Conservation (phyloP, 2,888 invertebrate genomes). For the Drosophila kambysellisi region DNA sequence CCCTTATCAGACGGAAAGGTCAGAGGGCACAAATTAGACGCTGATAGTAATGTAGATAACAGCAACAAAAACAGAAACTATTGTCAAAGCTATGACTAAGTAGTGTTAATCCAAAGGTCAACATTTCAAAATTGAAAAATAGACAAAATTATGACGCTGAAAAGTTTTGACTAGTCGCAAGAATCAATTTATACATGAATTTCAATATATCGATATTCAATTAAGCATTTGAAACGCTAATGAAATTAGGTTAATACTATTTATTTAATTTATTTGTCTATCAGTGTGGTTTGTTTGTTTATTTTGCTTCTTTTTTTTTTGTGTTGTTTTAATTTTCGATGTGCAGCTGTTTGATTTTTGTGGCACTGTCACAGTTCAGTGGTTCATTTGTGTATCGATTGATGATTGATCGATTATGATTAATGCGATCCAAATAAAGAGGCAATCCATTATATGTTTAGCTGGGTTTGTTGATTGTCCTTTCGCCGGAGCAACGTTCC, state of each 20-base stretch:
- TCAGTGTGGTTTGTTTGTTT: slow-evolving; percentile 3
- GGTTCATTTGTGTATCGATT: slow-evolving; percentile 32
- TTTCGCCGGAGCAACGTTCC: background rate
- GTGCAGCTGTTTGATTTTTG: slow-evolving; percentile 47
- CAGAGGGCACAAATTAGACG: slow-evolving; percentile 47
- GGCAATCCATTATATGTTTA: slow-evolving; percentile 10
- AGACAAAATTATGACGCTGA: background rate
- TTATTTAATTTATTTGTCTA: slow-evolving; percentile 27
- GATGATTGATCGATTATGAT: slow-evolving; percentile 54
- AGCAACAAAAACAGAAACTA: background rate
- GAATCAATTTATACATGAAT: background rate
- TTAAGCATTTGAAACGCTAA: slow-evolving; percentile 45
- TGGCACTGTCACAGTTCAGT: slow-evolving; percentile 12
- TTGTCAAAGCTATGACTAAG: background rate
- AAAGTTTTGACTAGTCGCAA: background rate
- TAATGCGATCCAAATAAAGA: slow-evolving; percentile 14
- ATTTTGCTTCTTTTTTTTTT: background rate
- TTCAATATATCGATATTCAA: background rate
- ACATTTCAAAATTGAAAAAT: background rate
- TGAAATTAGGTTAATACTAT: slow-evolving; percentile 13
- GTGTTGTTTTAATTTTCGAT: background rate
- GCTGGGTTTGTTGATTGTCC: slow-evolving; percentile 2
- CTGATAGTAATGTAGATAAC: slow-evolving; percentile 9
- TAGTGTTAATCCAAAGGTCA: too few relatives aligned
- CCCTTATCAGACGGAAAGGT: slow-evolving; percentile 30